These are phyloP conservation scores for Dasysyrphus tricinctus DNA, from an alignment of 2,888 invertebrate genomes.

Conservation along the genomic window DNA sequence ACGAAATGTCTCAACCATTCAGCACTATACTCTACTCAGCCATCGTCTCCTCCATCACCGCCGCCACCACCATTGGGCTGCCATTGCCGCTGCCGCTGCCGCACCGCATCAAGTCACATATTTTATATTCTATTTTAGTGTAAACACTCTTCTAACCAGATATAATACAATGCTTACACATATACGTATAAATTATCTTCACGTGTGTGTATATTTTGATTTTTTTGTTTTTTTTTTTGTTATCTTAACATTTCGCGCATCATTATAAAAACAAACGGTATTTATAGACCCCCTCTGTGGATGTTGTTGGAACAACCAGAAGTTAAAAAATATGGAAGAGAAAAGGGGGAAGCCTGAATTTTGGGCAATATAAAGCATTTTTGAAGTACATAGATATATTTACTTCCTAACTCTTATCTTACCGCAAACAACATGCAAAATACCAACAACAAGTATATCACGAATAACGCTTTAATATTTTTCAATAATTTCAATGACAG, in stretches of 20 bases:
- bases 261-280: conserved; percentile 75
- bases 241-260: conserved; percentile 71
- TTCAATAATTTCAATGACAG: background rate
- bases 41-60: conserved; percentile 4
- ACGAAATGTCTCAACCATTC: conserved; percentile 54
- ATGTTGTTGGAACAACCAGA: conserved; percentile 40
- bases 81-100: conserved; percentile 31
- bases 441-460: background rate
- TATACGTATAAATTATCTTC: conserved; percentile 15
- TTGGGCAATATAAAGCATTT: background rate
- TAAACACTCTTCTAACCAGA: conserved; percentile 71
- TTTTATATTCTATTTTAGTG: conserved; percentile 72
- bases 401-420: conserved; percentile 70
- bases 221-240: conserved; percentile 36
- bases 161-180: conserved; percentile 59
- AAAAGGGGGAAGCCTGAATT: background rate
- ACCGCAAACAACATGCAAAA: background rate
- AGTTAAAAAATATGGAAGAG: background rate
- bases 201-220: conserved; percentile 38
- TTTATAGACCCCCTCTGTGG: conserved; percentile 67
- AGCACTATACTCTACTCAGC: conserved; percentile 48
- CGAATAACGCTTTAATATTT: background rate
- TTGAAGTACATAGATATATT: conserved; percentile 24
- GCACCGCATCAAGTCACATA: conserved; percentile 47
- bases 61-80: background rate